Base-by-base conservation (phyloP, 1,140 invertebrate genomes). In the Zelostemma sp. region DNA sequence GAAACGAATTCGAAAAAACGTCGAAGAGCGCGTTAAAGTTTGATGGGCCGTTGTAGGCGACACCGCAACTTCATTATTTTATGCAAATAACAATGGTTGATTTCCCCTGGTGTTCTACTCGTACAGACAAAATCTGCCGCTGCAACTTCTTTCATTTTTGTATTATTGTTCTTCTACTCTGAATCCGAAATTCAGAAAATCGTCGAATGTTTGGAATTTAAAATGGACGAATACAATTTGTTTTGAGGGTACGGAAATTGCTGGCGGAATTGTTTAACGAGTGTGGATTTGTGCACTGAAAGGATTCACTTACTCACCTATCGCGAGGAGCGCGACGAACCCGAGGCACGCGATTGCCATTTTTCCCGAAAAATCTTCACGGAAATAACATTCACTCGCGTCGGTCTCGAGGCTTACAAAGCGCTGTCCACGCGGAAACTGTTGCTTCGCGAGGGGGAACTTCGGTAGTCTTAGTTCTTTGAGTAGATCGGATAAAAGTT, bases 51-150 rank as follows among this genome's bases (percentile, higher is more conserved):
- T n/a, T n/a, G 75, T 80, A 82, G 72, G 75, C 80, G 72, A 83
- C 75, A 71, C 72, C 78, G 72, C 73, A 76, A 78, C 78, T 74
- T 77, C 75, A 85, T 85, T 82, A 85, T 84, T 85, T 85, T 84
- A 85, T 85, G 84, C 82, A 85, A 84, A 85, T 85, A 85, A 83
- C 82, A 54, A 80, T 72, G 78, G 73, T 83, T 85, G 81, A 85
- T 84, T 84, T 85, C 82, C 84, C 84, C 67, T 83, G 80, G 82
- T 83, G 72, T 84, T 85, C 54, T 60, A 57, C 50, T 67, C 60
- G 56, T 51, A 58, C 51, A 41, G 51, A 53, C 57, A 56, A 60
- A 51, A 60, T 67, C 60, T 60, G 28, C 5, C 28, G n/a, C n/a
- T n/a, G n/a, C n/a, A n/a, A n/a, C n/a, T n/a, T n/a, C n/a, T n/a